Percentiles rank a stretch among this genome's conserved stretches.
phyloP scores from a whole-genome alignment of 1,140 invertebrate species.

The Megalopta genalis region DNA sequence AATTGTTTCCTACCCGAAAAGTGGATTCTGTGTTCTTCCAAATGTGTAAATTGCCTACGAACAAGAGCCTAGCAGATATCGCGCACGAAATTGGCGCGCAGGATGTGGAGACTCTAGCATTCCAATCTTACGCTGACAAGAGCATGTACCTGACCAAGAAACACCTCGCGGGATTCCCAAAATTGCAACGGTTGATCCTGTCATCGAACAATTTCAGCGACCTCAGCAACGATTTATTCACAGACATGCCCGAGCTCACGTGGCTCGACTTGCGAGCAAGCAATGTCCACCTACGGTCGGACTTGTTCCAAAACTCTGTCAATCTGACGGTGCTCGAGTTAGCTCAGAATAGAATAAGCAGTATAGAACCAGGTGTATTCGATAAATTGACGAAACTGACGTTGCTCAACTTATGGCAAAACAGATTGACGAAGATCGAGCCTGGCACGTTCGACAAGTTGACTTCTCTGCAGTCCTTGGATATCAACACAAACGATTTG shows the following conservation, averaged over 20 bases:
- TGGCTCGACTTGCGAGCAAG: conserved; percentile 83
- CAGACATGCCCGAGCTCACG: conserved; percentile 81
- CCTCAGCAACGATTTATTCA: conserved; percentile 82
- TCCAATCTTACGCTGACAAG: conserved; percentile 79
- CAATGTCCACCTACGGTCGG: conserved; percentile 74
- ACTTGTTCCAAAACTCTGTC: conserved; percentile 71
- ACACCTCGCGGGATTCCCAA: conserved; percentile 80
- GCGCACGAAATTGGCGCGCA: conserved; percentile 72
- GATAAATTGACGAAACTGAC: conserved; percentile 81
- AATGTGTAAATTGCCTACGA: conserved; percentile 66
- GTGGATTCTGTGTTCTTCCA: conserved; percentile 49
- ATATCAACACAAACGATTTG: conserved; percentile 83
- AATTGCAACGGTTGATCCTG: conserved; percentile 78
- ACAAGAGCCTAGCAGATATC: conserved; percentile 63
- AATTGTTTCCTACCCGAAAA: conserved; percentile 9
- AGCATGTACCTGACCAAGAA: conserved; percentile 77
- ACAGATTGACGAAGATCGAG: conserved; percentile 82
- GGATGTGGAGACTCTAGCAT: conserved; percentile 75
- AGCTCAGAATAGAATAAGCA: conserved; percentile 82
- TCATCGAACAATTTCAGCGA: conserved; percentile 79
- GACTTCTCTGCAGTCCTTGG: conserved; percentile 81
- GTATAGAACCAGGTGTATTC: conserved; percentile 82
- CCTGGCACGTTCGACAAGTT: conserved; percentile 82
- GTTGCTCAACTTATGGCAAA: conserved; percentile 84
- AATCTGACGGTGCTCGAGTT: conserved; percentile 83